These are phyloP conservation scores for Megaleporinus macrocephalus DNA, from an alignment of 2,113 vertebrate species.

Conservation along the genomic window DNA sequence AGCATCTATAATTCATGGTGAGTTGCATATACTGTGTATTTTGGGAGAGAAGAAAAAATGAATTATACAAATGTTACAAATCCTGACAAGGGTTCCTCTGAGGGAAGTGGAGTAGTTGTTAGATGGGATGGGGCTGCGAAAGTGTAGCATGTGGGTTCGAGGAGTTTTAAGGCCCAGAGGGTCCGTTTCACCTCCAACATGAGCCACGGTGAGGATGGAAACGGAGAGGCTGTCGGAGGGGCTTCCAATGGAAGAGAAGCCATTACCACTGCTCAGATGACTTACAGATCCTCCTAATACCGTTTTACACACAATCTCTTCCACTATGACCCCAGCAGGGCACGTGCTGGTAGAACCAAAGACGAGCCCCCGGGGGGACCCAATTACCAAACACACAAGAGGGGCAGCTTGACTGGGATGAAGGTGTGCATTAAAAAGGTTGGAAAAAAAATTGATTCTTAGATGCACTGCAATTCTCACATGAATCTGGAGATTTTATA, in stretches of 20 bases:
- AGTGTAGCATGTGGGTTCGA: neutral
- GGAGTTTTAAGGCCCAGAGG: neutral
- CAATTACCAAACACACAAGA: conserved; percentile 15
- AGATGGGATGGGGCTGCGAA: neutral
- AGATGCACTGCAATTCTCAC: no score
- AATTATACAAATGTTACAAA: conserved; percentile 37
- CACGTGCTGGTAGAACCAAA: neutral
- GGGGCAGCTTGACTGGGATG: neutral
- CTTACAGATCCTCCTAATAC: conserved; percentile 29
- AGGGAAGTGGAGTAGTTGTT: conserved; percentile 12
- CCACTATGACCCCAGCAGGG: conserved; percentile 25
- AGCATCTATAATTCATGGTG: conserved; percentile 38
- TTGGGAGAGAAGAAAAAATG: conserved; percentile 20
- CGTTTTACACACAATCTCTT: conserved; percentile 35
- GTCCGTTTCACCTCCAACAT: conserved; percentile 1
- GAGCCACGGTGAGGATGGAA: neutral
- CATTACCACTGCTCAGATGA: conserved; percentile 23
- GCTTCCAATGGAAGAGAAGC: neutral
- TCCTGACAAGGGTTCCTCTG: conserved; percentile 6
- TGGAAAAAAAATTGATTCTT: no score
- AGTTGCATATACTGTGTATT: conserved; percentile 27
- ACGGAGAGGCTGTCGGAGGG: neutral
- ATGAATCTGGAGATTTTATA: no score
- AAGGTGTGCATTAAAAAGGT: neutral
- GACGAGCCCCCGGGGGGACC: conserved; percentile 22